Percentiles rank a stretch among this genome's conserved stretches.
Conservation (phyloP, 2,888 invertebrate species). For the Pristionchus japonicus region DNA sequence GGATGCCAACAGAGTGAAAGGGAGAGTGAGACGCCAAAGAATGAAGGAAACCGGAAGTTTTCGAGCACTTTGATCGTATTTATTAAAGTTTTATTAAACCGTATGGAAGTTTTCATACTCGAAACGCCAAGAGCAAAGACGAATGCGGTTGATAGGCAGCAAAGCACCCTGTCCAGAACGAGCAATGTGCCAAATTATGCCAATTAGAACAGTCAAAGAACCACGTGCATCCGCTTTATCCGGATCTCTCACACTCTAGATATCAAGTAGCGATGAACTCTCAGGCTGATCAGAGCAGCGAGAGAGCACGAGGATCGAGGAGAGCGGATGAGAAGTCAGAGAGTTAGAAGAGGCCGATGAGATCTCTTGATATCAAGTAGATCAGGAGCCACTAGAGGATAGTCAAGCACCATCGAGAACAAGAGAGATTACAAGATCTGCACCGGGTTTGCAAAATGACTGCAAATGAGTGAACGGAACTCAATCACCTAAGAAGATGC, state of each 20-base stretch:
- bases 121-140: background rate
- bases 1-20: background rate
- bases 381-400: background rate
- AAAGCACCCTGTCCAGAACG: background rate
- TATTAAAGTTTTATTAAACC: background rate
- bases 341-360: background rate
- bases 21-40: background rate
- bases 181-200: background rate
- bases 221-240: background rate
- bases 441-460: background rate
- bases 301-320: background rate
- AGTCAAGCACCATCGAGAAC: background rate
- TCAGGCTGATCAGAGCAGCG: background rate
- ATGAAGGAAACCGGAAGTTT: conserved; percentile 9
- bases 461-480: background rate
- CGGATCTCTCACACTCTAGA: background rate
- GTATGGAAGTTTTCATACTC: background rate
- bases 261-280: background rate
- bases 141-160: background rate
- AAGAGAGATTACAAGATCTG: too few relatives aligned
- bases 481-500: background rate
- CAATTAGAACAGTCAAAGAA: background rate
- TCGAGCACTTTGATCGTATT: background rate
- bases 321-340: background rate
- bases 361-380: background rate